These are phyloP conservation scores for Mesocentrotus franciscanus DNA, from an alignment of 53 echinoderm and acorn worm genomes.

Conservation along the genomic window DNA sequence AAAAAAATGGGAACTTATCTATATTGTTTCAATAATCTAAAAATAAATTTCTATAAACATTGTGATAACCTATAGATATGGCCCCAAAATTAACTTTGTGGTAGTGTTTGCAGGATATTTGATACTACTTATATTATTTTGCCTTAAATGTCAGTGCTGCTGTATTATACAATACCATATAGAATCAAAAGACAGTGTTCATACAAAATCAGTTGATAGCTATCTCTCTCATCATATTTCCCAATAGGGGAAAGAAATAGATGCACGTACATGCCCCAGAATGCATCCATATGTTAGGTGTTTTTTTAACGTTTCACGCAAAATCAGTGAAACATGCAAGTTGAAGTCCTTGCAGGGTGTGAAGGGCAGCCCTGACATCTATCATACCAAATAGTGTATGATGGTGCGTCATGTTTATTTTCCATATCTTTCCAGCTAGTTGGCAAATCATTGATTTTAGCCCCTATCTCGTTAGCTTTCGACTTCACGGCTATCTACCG, in stretches of 20 bases:
- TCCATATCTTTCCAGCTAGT: constrained; percentile 48
- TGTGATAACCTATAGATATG: too few relatives aligned
- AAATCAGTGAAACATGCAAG: neutral
- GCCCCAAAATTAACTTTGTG: too few relatives aligned
- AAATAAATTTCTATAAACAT: too few relatives aligned
- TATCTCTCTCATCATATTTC: neutral
- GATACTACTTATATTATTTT: too few relatives aligned
- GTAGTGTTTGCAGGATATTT: too few relatives aligned
- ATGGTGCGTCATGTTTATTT: constrained; percentile 11
- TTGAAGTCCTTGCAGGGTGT: neutral
- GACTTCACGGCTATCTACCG: constrained; percentile 18
- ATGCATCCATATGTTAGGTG: constrained; percentile 1
- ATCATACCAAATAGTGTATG: neutral
- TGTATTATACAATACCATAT: neutral
- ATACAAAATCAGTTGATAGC: neutral
- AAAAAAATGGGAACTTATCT: too few relatives aligned
- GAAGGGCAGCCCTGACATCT: neutral
- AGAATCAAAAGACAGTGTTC: neutral
- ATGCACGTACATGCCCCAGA: neutral
- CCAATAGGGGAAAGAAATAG: neutral
- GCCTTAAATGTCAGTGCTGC: neutral
- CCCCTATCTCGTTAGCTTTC: constrained; percentile 39
- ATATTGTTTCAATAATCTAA: too few relatives aligned
- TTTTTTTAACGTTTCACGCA: neutral
- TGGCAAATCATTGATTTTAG: constrained; percentile 52